Conservation (phyloP, 2,888 invertebrate species). For the Trichopria drosophilae region DNA sequence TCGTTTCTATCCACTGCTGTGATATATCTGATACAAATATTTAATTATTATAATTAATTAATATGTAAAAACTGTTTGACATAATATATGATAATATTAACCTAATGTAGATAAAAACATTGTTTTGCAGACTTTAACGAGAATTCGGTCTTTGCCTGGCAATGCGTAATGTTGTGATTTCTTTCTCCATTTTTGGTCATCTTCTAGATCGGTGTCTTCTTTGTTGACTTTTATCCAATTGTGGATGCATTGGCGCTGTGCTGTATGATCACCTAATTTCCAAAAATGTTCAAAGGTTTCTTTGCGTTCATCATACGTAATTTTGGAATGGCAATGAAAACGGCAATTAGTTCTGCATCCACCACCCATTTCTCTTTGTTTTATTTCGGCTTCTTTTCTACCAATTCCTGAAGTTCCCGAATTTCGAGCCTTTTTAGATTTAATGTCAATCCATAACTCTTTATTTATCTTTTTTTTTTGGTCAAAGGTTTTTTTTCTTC, state of each 20-base stretch:
- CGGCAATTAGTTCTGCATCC: constrained; percentile 8
- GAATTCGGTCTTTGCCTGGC: no score
- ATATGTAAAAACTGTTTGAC: background rate
- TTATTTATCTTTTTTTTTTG: constrained; percentile 7
- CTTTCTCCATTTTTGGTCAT: no score
- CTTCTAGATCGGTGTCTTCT: no score
- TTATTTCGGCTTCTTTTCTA: constrained; percentile 1
- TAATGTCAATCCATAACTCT: constrained; percentile 7
- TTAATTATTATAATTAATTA: background rate
- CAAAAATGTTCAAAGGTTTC: no score
- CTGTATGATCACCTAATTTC: no score
- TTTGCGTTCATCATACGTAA: no score
- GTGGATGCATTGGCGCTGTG: no score
- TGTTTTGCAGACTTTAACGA: constrained; percentile 14
- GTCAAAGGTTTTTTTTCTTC: background rate
- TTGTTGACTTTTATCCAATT: no score
- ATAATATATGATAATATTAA: constrained; percentile 3
- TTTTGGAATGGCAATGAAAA: constrained; percentile 2
- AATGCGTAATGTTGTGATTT: no score
- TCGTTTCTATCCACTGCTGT: constrained; percentile 4
- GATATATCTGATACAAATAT: constrained; percentile 16
- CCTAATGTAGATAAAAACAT: constrained; percentile 22
- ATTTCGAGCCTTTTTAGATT: constrained; percentile 5
- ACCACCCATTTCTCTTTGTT: background rate
- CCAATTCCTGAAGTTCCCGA: background rate